Base-by-base conservation (phyloP, 2,888 invertebrate genomes). In the Schrankia costaestrigalis region DNA sequence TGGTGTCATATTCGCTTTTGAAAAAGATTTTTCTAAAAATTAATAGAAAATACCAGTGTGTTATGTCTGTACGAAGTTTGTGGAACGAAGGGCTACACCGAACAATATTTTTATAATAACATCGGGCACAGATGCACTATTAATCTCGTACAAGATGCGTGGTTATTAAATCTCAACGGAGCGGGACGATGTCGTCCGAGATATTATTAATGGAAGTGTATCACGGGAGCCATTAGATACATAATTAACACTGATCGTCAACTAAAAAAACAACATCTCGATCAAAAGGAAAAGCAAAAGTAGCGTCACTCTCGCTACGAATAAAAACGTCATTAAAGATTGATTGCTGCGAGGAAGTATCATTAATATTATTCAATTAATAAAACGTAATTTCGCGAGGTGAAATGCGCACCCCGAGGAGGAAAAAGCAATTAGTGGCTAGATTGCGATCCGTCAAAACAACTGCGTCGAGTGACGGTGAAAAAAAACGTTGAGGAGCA, bases 361-460 rank as follows among this genome's bases (percentile, higher is more conserved):
- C 87, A 86, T 87, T 87, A 86, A 86, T 86, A 86, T 84, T 86
- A 87, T 87, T 87, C 85, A 87, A 87, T 87, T 87, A 87, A 87
- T 87, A 85, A 84, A 86, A 85, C 74, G 82, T 83, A 85, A 87
- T 86, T 85, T 83, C 63, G 76, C 82, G 70, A 78, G 70, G 79
- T 74, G 74, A 75, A 77, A 72, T 71, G 71, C 74, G 70, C 80
- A 81, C 84, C 85, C 85, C 78, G 75, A 75, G 67, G 78, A 82
- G 83, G 84, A 81, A 86, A 86, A 87, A 85, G 87, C 86, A 87
- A 87, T 87, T 87, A 87, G 87, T 84, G 86, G 86, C 85, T 86
- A 85, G 86, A 87, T 86, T 85, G 87, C 86, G 72, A 78, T 78
- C 85, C 86, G 86, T 86, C 86, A 87, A 87, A 87, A 87, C 87